Percentiles rank a stretch among this genome's conserved stretches.
Conservation (phyloP, 2,888 invertebrate species). For the Noctuana brunneofusca region DNA sequence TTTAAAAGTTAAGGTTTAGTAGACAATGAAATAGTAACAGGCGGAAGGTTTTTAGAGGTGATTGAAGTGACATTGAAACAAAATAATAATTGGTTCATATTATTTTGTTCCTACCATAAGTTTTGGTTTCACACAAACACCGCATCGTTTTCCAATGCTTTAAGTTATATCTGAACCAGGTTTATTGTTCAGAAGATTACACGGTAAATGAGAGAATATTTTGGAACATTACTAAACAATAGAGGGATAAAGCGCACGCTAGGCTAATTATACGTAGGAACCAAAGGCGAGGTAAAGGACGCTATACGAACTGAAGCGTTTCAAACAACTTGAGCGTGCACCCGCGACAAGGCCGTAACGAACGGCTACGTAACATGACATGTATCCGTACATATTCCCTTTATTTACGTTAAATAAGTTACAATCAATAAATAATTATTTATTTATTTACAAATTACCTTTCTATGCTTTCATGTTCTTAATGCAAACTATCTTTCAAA, state of each 20-base stretch:
- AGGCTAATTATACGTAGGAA: constrained; percentile 57
- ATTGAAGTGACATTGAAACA: constrained; percentile 16
- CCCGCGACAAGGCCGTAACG: constrained; percentile 59
- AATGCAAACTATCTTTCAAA: no score
- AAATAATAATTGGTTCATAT: constrained; percentile 15
- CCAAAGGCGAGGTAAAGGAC: constrained; percentile 69
- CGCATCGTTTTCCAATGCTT: not conserved
- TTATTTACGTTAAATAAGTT: not conserved
- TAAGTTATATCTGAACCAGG: not conserved
- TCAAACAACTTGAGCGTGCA: constrained; percentile 63
- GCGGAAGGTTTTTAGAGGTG: constrained; percentile 22
- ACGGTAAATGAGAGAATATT: not conserved
- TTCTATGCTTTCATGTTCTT: no score
- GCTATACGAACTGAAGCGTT: constrained; percentile 74
- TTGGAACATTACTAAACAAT: constrained; percentile 34
- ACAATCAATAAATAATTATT: no score
- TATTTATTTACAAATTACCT: no score
- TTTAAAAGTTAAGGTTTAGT: no score
- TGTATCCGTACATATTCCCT: constrained; percentile 3
- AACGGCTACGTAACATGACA: not conserved
- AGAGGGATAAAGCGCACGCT: constrained; percentile 35
- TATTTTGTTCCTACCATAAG: not conserved
- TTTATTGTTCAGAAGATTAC: no score
- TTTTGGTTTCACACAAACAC: not conserved
- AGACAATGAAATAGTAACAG: constrained; percentile 25